Conservation (phyloP, 2,797 vertebrate genomes). For the Sus cebifrons region DNA sequence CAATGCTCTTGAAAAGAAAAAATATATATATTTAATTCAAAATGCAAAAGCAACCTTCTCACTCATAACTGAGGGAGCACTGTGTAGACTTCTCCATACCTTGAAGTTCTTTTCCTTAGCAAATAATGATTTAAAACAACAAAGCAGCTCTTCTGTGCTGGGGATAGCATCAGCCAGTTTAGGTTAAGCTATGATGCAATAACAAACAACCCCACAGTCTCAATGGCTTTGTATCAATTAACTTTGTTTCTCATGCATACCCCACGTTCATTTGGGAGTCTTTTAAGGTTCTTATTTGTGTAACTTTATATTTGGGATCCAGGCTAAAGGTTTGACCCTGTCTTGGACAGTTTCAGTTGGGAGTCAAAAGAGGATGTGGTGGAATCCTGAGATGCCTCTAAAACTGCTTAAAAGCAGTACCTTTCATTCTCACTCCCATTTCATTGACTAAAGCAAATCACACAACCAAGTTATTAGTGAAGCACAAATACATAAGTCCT, state of each 20-base stretch:
- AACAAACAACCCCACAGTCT: not conserved
- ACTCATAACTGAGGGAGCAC: not conserved
- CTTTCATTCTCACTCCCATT: not conserved
- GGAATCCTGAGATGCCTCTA: not conserved
- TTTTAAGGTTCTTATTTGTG: not conserved
- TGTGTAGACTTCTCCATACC: rapidly evolving
- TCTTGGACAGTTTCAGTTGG: not conserved
- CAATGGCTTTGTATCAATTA: not conserved
- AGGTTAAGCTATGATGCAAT: not conserved
- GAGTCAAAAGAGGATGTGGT: not conserved
- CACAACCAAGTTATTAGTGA: not conserved
- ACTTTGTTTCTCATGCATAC: not conserved
- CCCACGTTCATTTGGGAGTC: not conserved
- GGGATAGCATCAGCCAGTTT: not conserved
- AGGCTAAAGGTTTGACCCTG: not conserved
- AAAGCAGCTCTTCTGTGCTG: not conserved
- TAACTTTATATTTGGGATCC: not conserved
- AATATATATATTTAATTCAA: not conserved
- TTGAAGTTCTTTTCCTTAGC: not conserved
- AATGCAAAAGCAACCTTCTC: not conserved
- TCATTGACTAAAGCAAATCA: not conserved
- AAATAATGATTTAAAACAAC: not conserved
- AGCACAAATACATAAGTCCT: not conserved
- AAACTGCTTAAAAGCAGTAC: not conserved
- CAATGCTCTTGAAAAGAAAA: not conserved